phyloP scores from a whole-genome alignment of 2,797 vertebrate species.

The Emydoidea blandingii region DNA sequence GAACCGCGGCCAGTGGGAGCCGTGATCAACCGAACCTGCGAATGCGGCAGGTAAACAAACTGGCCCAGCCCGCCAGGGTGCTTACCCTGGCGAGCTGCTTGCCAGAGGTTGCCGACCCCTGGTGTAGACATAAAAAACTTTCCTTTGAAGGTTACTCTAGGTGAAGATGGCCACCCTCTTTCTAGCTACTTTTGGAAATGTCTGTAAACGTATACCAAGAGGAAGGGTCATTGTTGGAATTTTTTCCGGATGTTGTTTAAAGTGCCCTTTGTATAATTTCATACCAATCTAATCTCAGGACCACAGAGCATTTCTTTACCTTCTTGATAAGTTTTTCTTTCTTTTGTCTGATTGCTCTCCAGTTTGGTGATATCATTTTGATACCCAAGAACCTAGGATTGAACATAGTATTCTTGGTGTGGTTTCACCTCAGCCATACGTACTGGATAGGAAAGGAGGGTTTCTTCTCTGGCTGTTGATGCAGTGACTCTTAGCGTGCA shows the following conservation, averaged over 20 bases:
- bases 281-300: not conserved
- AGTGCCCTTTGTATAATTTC: not conserved
- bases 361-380: not conserved
- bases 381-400: not conserved
- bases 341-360: not conserved
- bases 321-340: not conserved
- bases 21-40: too few relatives aligned
- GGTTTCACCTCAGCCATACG: too few relatives aligned
- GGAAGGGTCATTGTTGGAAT: not conserved
- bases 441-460: not conserved
- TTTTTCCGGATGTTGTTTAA: not conserved
- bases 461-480: not conserved
- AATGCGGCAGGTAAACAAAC: too few relatives aligned
- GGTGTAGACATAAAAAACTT: not conserved
- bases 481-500: not conserved
- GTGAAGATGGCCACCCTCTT: not conserved
- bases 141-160: not conserved
- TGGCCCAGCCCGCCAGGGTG: too few relatives aligned
- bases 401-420: not conserved
- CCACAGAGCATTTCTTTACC: fast-evolving
- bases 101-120: too few relatives aligned
- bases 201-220: not conserved
- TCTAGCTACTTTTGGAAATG: not conserved
- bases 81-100: too few relatives aligned
- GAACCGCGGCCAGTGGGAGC: too few relatives aligned